A percentile compares a stretch with the other conserved stretches of the same genome.
Conservation (phyloP, 2,113 vertebrate species). For the Sakesphorus luctuosus region DNA sequence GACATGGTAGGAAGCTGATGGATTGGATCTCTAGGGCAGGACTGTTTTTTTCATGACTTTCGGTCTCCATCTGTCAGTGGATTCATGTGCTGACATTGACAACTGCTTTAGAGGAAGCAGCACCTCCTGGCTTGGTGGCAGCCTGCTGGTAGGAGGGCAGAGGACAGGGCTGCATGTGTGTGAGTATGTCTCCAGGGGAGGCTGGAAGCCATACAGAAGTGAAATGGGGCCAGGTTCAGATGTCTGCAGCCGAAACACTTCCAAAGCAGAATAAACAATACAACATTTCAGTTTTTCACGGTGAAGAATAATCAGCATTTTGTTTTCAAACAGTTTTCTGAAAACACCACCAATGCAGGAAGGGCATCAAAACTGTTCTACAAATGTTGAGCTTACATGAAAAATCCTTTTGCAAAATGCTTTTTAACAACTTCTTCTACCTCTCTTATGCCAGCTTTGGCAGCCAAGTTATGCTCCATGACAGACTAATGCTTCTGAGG, state of each 20-base stretch:
- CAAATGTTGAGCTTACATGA: neutral
- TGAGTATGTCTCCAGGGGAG: slow-evolving; percentile 8
- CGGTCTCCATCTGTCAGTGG: slow-evolving; percentile 58
- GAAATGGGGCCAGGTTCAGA: slow-evolving; percentile 45
- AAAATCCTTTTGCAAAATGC: neutral
- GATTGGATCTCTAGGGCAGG: slow-evolving; percentile 28
- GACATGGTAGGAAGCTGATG: slow-evolving; percentile 14
- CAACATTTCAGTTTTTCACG: neutral
- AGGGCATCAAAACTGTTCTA: neutral
- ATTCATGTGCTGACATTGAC: slow-evolving; percentile 47
- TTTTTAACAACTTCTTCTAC: neutral
- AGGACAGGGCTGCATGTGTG: neutral
- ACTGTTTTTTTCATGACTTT: neutral
- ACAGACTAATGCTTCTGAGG: neutral
- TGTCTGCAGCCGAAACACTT: slow-evolving; percentile 25
- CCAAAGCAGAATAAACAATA: slow-evolving; percentile 29
- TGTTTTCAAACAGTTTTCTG: slow-evolving; percentile 29
- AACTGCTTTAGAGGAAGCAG: slow-evolving; percentile 29
- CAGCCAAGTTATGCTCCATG: neutral
- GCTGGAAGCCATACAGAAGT: slow-evolving; percentile 26
- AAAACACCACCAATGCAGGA: neutral
- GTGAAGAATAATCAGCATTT: neutral
- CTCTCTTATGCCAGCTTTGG: neutral
- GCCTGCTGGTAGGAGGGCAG: slow-evolving; percentile 53
- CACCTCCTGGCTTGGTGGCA: slow-evolving; percentile 59